Conservation (phyloP, 1,140 invertebrate species). For the Magallana gigas region DNA sequence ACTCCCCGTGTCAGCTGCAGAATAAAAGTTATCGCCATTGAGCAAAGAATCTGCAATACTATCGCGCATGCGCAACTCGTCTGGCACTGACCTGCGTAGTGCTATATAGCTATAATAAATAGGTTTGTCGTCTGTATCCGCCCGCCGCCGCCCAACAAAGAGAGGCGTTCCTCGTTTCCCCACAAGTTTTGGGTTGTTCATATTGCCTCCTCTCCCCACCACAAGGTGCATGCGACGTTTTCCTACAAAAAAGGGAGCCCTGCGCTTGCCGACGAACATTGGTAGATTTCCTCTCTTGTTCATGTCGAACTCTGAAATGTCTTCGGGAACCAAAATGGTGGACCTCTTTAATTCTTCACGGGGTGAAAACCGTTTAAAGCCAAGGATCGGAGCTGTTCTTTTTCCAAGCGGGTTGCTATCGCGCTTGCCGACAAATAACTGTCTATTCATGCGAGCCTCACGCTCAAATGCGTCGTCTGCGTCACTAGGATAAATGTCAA, state of each 20-base stretch:
- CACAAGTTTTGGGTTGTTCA: slow-evolving; percentile 44
- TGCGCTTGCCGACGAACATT: slow-evolving; percentile 48
- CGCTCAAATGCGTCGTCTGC: background rate
- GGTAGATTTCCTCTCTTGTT: background rate
- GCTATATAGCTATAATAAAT: slow-evolving; percentile 33
- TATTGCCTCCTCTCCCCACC: slow-evolving; percentile 43
- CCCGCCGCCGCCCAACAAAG: slow-evolving; percentile 42
- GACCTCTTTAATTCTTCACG: background rate
- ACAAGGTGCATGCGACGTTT: slow-evolving; percentile 45
- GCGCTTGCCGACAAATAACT: slow-evolving; percentile 32
- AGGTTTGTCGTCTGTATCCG: background rate
- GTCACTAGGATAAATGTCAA: slow-evolving; percentile 22
- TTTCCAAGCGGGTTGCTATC: slow-evolving; percentile 23
- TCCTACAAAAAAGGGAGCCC: slow-evolving; percentile 47
- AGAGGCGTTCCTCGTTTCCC: slow-evolving; percentile 41
- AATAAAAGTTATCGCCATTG: background rate
- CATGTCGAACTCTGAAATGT: background rate
- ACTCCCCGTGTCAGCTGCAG: background rate
- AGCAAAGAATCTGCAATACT: slow-evolving; percentile 20
- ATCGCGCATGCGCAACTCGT: background rate
- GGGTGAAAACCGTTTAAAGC: background rate
- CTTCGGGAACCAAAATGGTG: slow-evolving; percentile 4
- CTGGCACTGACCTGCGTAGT: slow-evolving; percentile 37
- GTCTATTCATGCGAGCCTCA: slow-evolving; percentile 10
- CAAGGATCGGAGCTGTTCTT: background rate